Evolutionary conservation across 2,888 invertebrate genomes (phyloP).

Genomic region (Platypus cylindrus): DNA sequence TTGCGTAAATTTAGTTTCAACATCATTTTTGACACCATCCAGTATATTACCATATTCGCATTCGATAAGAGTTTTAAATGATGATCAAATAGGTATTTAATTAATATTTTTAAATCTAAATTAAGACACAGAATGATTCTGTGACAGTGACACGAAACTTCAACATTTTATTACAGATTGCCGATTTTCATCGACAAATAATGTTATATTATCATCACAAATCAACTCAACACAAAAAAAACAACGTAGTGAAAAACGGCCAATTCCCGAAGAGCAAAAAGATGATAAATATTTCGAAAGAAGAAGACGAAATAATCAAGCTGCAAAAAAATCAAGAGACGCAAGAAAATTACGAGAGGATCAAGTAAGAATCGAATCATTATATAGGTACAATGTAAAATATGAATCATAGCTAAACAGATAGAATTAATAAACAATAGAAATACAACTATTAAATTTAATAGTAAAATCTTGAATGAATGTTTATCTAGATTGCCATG

Average conservation of each 20-base stretch:
- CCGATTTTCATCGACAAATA: background rate
- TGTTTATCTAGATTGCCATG: slow-evolving; percentile 54
- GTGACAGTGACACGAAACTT: no score
- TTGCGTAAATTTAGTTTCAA: slow-evolving; percentile 6
- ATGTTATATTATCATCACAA: slow-evolving; percentile 6
- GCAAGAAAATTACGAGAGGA: slow-evolving; percentile 79
- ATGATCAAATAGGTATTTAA: no score
- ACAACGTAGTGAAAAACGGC: slow-evolving; percentile 69
- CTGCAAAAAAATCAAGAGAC: slow-evolving; percentile 85
- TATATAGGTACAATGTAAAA: background rate
- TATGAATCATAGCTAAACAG: background rate
- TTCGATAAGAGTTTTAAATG: no score
- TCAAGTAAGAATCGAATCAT: slow-evolving; percentile 44
- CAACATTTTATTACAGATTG: slow-evolving; percentile 1
- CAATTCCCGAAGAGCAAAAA: slow-evolving; percentile 77
- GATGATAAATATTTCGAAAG: slow-evolving; percentile 85
- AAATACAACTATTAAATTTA: background rate
- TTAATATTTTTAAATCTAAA: no score
- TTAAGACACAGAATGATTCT: no score
- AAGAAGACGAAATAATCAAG: slow-evolving; percentile 76
- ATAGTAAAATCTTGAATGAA: background rate
- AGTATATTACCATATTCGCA: slow-evolving; percentile 9
- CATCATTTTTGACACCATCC: slow-evolving; percentile 7
- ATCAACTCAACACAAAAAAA: slow-evolving; percentile 33
- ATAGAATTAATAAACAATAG: background rate